Base-by-base conservation (phyloP, 2,113 vertebrate genomes). In the Chiloscyllium plagiosum region DNA sequence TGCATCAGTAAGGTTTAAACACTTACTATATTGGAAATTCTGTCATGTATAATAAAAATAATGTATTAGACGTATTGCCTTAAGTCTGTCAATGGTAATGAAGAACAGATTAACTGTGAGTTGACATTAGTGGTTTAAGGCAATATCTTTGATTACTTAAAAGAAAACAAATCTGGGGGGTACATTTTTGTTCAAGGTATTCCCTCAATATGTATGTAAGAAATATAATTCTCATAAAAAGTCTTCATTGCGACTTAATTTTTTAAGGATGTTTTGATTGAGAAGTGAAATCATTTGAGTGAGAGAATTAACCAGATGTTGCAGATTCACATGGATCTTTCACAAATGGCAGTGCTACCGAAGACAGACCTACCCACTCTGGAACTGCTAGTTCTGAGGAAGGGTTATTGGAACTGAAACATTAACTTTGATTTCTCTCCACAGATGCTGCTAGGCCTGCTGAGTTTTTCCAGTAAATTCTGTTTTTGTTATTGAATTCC, bases 1-100 rank as follows among this genome's bases (percentile, higher is more conserved):
- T 93, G 56, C 61, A 93, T 93, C 89, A 93, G 89, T 66, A 93
- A 93, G 89, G 89, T 93, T 93, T 93, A 93, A 93, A 93, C 89
- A 93, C 89, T 93, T 61, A 93, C 66, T 93, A 93, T 93, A 93
- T 93, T 93, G 89, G 89, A 93, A 93, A 93, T 47, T 93, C 61
- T 93, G 89, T 93, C 89, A 93, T 93, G 89, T 93, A 66, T 93
- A 93, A 93, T 93, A 93, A 93, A 93, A 66, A 93, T 61, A 93
- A 66, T 33, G 66, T 93, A 68, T 93, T 93, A 93, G 66, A n/a
- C 66, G 33, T 93, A 93, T 93, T 93, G 89, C 89, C 89, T 93
- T 93, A 93, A 93, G 89, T 93, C 89, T 93, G 89, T 93, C 61
- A 93, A 37, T 66, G 61, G 89, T 93, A 93, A 93, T 93, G 89